These are phyloP conservation scores for Ivindomyrus marchei DNA, from an alignment of 2,113 vertebrate species.

Conservation along the genomic window DNA sequence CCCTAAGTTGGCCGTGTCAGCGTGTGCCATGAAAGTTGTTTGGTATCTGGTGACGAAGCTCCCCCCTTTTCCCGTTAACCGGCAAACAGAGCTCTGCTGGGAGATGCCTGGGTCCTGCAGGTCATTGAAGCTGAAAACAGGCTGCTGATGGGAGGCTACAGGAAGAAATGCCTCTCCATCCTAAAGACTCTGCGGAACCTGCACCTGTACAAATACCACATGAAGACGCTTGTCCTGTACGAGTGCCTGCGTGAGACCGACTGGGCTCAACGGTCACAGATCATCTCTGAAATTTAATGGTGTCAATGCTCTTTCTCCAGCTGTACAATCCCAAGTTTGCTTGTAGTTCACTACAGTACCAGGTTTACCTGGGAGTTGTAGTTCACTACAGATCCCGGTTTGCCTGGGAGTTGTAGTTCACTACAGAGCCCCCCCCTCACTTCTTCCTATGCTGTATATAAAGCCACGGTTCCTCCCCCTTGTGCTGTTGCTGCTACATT, in stretches of 20 bases:
- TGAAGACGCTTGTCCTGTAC: conserved; percentile 97
- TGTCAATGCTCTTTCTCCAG: background rate
- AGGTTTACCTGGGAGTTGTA: background rate
- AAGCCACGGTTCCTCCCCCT: background rate
- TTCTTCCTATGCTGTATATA: background rate
- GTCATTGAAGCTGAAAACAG: conserved; percentile 96
- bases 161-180: conserved; percentile 92
- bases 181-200: conserved; percentile 92
- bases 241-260: conserved; percentile 94
- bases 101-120: conserved; percentile 97
- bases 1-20: background rate
- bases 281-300: background rate
- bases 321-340: background rate
- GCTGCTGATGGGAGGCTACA: conserved; percentile 90
- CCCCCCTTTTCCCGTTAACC: background rate
- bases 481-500: background rate
- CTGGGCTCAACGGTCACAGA: conserved; percentile 60
- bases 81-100: conserved; percentile 91
- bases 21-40: background rate
- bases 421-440: background rate
- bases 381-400: background rate
- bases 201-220: conserved; percentile 97
- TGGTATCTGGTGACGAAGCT: background rate
- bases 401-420: background rate
- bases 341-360: background rate